phyloP scores from a whole-genome alignment of 1,140 invertebrate species.

The Formica selysi region DNA sequence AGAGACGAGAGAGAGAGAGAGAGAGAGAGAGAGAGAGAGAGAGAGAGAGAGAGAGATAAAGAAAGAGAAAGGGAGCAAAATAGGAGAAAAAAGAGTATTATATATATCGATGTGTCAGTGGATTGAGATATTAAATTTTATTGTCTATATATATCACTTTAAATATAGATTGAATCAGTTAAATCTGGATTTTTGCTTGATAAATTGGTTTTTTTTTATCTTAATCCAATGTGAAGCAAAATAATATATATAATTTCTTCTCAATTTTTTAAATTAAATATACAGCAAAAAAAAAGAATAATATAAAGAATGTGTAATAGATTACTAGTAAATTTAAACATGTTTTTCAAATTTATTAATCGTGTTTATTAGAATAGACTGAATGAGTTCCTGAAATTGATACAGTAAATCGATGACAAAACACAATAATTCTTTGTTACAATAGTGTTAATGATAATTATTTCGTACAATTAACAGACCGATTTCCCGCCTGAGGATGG shows the following conservation, averaged over 20 bases:
- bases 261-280: conserved; percentile 32
- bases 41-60: no score
- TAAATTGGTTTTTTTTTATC: not conserved
- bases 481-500: conserved; percentile 29
- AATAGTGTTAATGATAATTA: conserved; percentile 70
- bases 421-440: conserved; percentile 67
- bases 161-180: not conserved
- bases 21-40: no score
- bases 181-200: not conserved
- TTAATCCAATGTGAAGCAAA: not conserved
- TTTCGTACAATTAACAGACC: conserved; percentile 70
- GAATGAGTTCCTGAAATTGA: conserved; percentile 15
- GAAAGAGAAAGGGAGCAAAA: no score
- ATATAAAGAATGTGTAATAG: not conserved
- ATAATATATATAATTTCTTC: conserved; percentile 7
- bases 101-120: not conserved
- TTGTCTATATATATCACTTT: not conserved
- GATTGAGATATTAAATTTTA: conserved; percentile 7
- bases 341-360: not conserved
- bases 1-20: no score
- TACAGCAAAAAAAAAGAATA: not conserved
- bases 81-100: not conserved
- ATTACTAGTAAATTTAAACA: not conserved
- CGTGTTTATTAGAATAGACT: not conserved
- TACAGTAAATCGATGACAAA: conserved; percentile 35